These are phyloP conservation scores for Taenaris catops DNA, from an alignment of 2,888 invertebrate genomes.

Conservation along the genomic window DNA sequence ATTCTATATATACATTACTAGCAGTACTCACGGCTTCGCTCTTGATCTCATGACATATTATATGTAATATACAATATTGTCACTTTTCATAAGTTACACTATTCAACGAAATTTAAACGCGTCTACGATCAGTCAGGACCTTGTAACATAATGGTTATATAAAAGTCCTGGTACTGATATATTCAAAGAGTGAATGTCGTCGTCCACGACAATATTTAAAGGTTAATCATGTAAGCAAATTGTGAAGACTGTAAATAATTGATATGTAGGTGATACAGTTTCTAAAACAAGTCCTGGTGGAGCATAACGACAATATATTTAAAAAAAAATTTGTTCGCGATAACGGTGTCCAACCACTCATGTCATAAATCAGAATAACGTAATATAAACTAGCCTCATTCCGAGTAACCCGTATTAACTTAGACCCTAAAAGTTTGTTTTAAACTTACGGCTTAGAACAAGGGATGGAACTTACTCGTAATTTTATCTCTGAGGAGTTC, in stretches of 20 bases:
- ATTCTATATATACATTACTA: too few species aligned
- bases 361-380: conserved; percentile 7
- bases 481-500: conserved; percentile 14
- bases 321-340: conserved; percentile 27
- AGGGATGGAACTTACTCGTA: conserved; percentile 15
- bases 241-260: conserved; percentile 68
- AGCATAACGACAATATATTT: conserved; percentile 76
- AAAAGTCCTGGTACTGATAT: too few species aligned
- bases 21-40: too few species aligned
- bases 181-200: too few species aligned
- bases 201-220: not conserved
- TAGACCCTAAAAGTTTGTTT: conserved; percentile 20
- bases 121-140: too few species aligned
- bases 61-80: too few species aligned
- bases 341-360: conserved; percentile 28
- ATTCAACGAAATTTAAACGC: too few species aligned
- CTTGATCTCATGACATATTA: too few species aligned
- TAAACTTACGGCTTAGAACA: conserved; percentile 15
- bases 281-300: conserved; percentile 57
- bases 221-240: conserved; percentile 37
- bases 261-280: conserved; percentile 42
- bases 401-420: conserved; percentile 14
- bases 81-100: too few species aligned
- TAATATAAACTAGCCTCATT: conserved; percentile 4
- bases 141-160: too few species aligned